Percentiles rank a stretch among this genome's conserved stretches.
These are phyloP conservation scores for Mellilla xanthometata DNA, from an alignment of 2,888 invertebrate genomes.

Conservation along the genomic window DNA sequence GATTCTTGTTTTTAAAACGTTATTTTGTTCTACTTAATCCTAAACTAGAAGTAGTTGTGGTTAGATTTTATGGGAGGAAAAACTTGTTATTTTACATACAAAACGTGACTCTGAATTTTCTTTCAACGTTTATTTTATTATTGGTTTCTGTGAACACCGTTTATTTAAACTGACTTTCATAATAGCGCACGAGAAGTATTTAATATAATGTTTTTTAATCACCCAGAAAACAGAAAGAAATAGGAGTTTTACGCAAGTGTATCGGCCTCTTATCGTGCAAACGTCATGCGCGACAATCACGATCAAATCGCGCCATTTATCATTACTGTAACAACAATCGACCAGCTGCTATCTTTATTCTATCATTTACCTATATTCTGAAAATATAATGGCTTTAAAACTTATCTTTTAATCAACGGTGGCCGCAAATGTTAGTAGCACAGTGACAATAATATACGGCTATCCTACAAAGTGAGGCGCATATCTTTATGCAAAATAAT, in stretches of 20 bases:
- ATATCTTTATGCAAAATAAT: no score
- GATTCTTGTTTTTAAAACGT: constrained; percentile 2
- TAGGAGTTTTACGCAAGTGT: constrained; percentile 18
- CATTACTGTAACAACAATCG: constrained; percentile 24
- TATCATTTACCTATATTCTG: constrained; percentile 23
- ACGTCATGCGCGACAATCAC: constrained; percentile 52
- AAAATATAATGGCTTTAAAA: constrained; percentile 18
- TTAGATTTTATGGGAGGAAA: no score
- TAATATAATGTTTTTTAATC: not conserved
- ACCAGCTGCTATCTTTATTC: constrained; percentile 14
- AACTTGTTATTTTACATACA: no score
- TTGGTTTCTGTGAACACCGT: no score
- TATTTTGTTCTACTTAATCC: constrained; percentile 8
- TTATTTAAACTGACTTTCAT: no score
- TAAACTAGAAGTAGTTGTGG: not conserved
- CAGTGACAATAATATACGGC: not conserved
- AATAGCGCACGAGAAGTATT: no score
- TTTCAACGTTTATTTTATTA: no score
- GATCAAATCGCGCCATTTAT: constrained; percentile 50
- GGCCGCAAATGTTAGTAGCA: constrained; percentile 2
- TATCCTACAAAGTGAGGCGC: no score
- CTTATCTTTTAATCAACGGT: constrained; percentile 9
- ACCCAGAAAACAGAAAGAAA: constrained; percentile 12
- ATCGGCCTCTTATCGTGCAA: constrained; percentile 58
- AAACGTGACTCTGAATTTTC: no score